phyloP scores from a whole-genome alignment of 1,140 invertebrate species.

The Ganaspis sp. region DNA sequence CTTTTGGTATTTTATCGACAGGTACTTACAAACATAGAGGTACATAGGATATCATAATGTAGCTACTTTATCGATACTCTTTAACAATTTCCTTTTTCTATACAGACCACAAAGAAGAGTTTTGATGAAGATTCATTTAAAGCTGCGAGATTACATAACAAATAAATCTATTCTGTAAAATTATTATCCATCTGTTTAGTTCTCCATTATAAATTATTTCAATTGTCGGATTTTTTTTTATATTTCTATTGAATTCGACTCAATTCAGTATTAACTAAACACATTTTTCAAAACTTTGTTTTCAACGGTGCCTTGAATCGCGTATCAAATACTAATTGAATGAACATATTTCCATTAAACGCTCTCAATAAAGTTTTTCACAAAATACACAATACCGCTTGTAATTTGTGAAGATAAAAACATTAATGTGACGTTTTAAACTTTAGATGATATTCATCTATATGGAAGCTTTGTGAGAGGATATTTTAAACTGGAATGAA shows the following conservation, averaged over 20 bases:
- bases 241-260: no score
- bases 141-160: neutral
- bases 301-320: no score
- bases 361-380: no score
- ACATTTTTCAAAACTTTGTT: no score
- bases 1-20: conserved; percentile 15
- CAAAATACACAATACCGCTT: no score
- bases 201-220: no score
- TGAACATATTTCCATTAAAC: no score
- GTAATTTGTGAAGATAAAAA: neutral
- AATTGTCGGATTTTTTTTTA: no score
- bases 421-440: neutral
- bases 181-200: no score
- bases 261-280: no score
- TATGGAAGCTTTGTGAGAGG: neutral
- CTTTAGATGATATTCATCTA: neutral
- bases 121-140: neutral
- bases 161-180: no score
- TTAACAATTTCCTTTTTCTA: neutral
- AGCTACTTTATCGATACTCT: conserved; percentile 1
- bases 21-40: neutral
- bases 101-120: neutral
- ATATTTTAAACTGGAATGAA: conserved; percentile 11
- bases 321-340: no score
- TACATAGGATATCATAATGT: neutral